Evolutionary conservation across 2,113 vertebrate genomes (phyloP).

Genomic region (Brienomyrus brachyistius): DNA sequence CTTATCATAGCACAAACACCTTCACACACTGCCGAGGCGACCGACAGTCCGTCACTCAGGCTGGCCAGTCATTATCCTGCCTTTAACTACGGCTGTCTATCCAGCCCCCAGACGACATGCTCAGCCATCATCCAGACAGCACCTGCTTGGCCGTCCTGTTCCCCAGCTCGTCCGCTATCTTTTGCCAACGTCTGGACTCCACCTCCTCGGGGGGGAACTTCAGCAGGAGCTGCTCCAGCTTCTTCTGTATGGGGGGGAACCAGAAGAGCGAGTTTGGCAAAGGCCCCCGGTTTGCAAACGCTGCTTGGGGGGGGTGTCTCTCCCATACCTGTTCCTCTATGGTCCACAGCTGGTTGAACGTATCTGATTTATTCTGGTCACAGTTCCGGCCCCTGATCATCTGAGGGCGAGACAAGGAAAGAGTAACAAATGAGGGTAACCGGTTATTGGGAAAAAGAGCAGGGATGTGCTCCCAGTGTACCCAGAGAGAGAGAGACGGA

Average conservation of each 20-base stretch:
- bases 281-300: background rate
- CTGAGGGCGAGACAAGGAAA: constrained; percentile 54
- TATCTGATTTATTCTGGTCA: constrained; percentile 89
- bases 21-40: background rate
- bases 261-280: background rate
- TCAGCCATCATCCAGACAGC: background rate
- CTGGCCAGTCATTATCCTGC: background rate
- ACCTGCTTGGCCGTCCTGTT: constrained; percentile 97
- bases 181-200: constrained; percentile 95
- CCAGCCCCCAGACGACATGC: background rate
- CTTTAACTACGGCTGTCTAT: background rate
- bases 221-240: constrained; percentile 86
- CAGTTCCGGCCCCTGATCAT: constrained; percentile 90
- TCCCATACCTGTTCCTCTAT: constrained; percentile 87
- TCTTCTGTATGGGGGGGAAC: constrained; percentile 70
- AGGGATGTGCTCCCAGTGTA: fast-evolving
- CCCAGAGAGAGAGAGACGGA: background rate
- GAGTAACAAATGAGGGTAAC: background rate
- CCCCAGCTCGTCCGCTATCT: constrained; percentile 90
- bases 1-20: background rate
- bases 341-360: constrained; percentile 97
- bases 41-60: background rate
- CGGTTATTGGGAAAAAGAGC: background rate
- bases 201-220: constrained; percentile 95
- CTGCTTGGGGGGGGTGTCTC: background rate